These are phyloP conservation scores for Struthidea cinerea DNA, from an alignment of 2,113 vertebrate genomes.

Conservation along the genomic window DNA sequence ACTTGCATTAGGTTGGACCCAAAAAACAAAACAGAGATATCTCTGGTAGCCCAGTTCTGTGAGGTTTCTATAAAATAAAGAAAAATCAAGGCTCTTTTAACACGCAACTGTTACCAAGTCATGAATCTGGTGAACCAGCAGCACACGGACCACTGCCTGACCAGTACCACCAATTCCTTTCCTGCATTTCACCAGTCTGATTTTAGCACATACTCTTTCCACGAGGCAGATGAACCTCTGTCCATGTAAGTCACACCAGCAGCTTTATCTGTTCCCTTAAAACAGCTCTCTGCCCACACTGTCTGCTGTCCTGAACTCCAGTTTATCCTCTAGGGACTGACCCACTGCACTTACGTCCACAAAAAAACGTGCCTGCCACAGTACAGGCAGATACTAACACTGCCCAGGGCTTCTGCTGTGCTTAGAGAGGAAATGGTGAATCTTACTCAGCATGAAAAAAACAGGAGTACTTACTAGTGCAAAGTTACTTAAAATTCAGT, in stretches of 20 bases:
- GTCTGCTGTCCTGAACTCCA: neutral
- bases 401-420: neutral
- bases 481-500: conserved; percentile 77
- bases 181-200: neutral
- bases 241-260: neutral
- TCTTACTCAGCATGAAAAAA: neutral
- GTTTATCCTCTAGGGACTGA: neutral
- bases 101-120: neutral
- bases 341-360: neutral
- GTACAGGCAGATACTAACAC: neutral
- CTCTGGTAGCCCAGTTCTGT: neutral
- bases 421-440: conserved; percentile 13
- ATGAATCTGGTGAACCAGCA: neutral
- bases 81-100: neutral
- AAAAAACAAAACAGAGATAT: neutral
- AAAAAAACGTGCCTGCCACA: neutral
- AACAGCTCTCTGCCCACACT: neutral
- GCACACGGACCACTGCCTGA: accelerated
- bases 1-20: neutral
- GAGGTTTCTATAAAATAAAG: neutral
- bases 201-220: accelerated
- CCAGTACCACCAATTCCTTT: accelerated
- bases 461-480: neutral
- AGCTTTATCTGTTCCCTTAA: neutral
- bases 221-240: neutral